Base-by-base conservation (phyloP, 2,113 vertebrate species). In the Sinocyclocheilus anshuiensis region DNA sequence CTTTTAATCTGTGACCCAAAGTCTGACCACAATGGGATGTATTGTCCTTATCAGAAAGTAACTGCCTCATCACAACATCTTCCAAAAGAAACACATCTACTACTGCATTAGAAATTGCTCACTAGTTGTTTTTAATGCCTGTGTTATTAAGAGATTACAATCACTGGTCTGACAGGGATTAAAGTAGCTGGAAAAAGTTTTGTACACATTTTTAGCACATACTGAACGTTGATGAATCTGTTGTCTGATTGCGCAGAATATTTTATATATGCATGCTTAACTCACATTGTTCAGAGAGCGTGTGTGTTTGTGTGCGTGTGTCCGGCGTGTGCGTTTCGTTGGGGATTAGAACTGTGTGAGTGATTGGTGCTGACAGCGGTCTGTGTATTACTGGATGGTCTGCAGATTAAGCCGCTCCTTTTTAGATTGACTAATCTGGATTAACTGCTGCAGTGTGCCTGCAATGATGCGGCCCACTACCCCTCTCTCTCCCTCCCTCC, bases 371-470 rank as follows among this genome's bases (percentile, higher is more conserved):
- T 94, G 94, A 95, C 94, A 95, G 92, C 90, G 86, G 92, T 92
- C 93, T 94, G 93, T 94, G 93, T 92, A 92, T 91, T 93, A 93
- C 92, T 94, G 93, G 94, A 91, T 92, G 93, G 92, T 90, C 92
- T 89, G 91, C 92, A 94, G 94, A 95, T 95, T 95, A 94, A 95
- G 91, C 85, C 92, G 89, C 92, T 93, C 92, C 92, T 93, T 95
- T 95, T 95, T 95, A 95, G 94, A 94, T 93, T 85, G 90, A 91
- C 89, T 95, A 95, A 95, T 95, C 94, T 95, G 94, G 94, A 95
- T 95, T 95, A 95, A 87, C 81, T 84, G 93, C 88, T 84, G 90
- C 91, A 94, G 93, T 93, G 93, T 94, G 94, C 94, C 93, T 93
- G 91, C 92, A 92, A 91, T 92, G 92, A 93, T 91, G 85, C 85